phyloP scores from a whole-genome alignment of 2,888 invertebrate species.

The Augiades crinisus region DNA sequence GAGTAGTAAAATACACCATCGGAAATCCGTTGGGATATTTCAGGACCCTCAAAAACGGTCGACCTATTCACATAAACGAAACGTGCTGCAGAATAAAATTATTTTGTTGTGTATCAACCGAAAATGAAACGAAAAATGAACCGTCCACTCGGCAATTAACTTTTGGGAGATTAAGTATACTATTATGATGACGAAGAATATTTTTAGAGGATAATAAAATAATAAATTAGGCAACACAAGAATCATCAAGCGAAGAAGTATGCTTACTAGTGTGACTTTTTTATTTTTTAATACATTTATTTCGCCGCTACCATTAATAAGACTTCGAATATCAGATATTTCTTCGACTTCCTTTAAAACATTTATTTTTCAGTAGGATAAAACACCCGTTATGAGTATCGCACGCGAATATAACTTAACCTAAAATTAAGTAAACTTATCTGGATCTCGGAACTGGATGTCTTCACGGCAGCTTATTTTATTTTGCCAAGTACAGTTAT shows the following conservation, averaged over 20 bases:
- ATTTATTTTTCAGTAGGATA: not conserved
- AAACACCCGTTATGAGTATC: slow-evolving; percentile 3
- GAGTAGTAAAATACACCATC: not conserved
- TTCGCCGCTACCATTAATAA: no score
- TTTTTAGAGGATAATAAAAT: no score
- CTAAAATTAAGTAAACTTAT: slow-evolving; percentile 13
- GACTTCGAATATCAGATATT: slow-evolving; percentile 6
- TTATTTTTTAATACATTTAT: no score
- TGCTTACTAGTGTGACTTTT: no score
- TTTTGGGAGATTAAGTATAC: no score
- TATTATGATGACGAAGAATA: no score
- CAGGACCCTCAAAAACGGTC: not conserved
- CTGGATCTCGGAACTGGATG: slow-evolving; percentile 8
- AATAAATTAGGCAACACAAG: no score
- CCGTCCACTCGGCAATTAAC: not conserved
- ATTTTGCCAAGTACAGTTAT: slow-evolving; percentile 6
- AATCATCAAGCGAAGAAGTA: no score
- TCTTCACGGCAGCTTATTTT: slow-evolving; percentile 1
- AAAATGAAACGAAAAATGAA: no score
- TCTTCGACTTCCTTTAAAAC: not conserved
- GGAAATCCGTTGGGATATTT: slow-evolving; percentile 4
- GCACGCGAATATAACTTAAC: slow-evolving; percentile 2
- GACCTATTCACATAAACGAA: slow-evolving; percentile 1
- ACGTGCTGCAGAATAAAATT: slow-evolving; percentile 10
- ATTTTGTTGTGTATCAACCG: no score